phyloP scores from a whole-genome alignment of 2,888 invertebrate species.

The Scaeva pyrastri region DNA sequence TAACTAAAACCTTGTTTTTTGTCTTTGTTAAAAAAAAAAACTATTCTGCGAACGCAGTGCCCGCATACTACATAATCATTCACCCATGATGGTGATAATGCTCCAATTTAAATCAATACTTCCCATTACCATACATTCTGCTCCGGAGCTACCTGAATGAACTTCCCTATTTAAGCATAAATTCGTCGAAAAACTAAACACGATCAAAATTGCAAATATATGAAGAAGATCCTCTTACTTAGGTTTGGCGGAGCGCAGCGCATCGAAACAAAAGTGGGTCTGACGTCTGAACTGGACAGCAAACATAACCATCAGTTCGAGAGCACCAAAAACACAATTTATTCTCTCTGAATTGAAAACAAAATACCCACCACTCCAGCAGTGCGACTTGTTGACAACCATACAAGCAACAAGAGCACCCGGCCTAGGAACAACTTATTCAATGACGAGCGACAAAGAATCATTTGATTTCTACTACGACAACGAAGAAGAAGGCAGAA shows the following conservation, averaged over 20 bases:
- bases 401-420: slow-evolving; percentile 36
- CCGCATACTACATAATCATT: slow-evolving; percentile 34
- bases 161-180: slow-evolving; percentile 7
- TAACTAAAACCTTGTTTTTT: too few relatives aligned
- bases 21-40: too few relatives aligned
- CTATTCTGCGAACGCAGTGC: neutral
- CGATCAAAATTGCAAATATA: slow-evolving; percentile 27
- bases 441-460: slow-evolving; percentile 33
- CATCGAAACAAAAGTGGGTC: neutral
- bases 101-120: slow-evolving; percentile 39
- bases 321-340: slow-evolving; percentile 24
- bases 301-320: slow-evolving; percentile 35
- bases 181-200: neutral
- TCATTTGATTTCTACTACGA: slow-evolving; percentile 38
- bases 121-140: neutral
- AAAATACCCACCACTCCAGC: neutral
- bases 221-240: slow-evolving; percentile 1
- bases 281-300: neutral
- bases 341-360: slow-evolving; percentile 6
- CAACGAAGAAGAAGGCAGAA: neutral
- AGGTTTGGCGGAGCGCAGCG: neutral
- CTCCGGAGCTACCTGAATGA: slow-evolving; percentile 19
- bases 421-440: slow-evolving; percentile 5
- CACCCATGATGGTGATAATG: slow-evolving; percentile 58
- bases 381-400: slow-evolving; percentile 69